These are phyloP conservation scores for Emys orbicularis DNA, from an alignment of 2,797 vertebrate species.

Conservation along the genomic window DNA sequence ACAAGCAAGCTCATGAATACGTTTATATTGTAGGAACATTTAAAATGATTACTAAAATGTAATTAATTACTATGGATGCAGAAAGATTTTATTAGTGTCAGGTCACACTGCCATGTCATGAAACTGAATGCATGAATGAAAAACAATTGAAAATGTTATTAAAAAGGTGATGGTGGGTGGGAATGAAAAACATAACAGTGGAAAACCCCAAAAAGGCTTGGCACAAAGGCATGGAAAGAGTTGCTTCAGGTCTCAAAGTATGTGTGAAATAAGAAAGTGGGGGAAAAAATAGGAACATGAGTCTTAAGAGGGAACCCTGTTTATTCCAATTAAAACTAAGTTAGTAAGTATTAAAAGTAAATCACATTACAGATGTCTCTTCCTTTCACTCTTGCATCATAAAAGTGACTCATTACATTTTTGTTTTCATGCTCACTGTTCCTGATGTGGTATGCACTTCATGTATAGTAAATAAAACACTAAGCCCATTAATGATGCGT, in stretches of 20 bases:
- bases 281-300: constrained; percentile 32
- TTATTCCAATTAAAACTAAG: constrained; percentile 19
- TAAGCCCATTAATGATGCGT: neutral
- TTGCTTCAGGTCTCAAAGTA: constrained; percentile 42
- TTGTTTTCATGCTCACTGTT: neutral
- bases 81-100: neutral
- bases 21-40: neutral
- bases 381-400: neutral
- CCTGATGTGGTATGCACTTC: neutral
- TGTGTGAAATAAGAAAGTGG: constrained; percentile 42
- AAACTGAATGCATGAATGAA: neutral
- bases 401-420: neutral
- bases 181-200: constrained; percentile 6
- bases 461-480: constrained; percentile 44
- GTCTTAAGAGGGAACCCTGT: neutral
- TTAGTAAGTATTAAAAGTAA: neutral
- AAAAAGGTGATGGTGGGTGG: neutral
- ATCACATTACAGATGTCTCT: too few species aligned
- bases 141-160: neutral
- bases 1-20: neutral
- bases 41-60: neutral
- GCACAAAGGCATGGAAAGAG: constrained; percentile 23
- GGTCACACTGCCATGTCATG: neutral
- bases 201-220: constrained; percentile 26
- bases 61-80: neutral